Base-by-base conservation (phyloP, 2,797 vertebrate genomes). In the Spatula clypeata region DNA sequence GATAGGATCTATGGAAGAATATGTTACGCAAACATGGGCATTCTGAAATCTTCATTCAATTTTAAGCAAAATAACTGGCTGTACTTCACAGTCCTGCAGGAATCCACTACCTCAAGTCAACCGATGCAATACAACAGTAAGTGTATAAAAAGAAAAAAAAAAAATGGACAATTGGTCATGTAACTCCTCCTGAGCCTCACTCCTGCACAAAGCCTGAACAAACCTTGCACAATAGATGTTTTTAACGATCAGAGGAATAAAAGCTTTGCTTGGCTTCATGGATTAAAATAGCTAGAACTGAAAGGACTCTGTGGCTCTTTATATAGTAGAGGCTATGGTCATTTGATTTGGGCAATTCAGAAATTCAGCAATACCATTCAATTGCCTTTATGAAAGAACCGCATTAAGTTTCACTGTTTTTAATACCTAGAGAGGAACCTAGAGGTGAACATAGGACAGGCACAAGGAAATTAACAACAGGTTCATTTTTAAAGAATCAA, bases 391-490 rank as follows among this genome's bases (percentile, higher is more conserved):
- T 2, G 38, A 62, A 40, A 2, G 32, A 83, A 61, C 23, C 42
- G 40, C 23, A 42, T 16, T 14, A 53, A 64, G 29, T 10, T 79
- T 40, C 36, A 61, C 18, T 26, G 18, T 6, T 23, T 71, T 66
- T 79, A 32, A 1, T 0, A 60, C 13, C 38, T 17, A 27, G 10
- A 77, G 62, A 86, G 80, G 10, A 71, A 74, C 8, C 14, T 55
- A 9, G 2, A 36, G 1, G 1, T 26, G 15, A 70, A 67, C 8
- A 31, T 0, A 60, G 13, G 16, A 54, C 0, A 0, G 16, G 32
- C 40, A 61, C 6, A 55, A 5, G 18, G 29, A 67, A 94, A 73
- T 1, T 57, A 80, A 49, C 4, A 45, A 34, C 5, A 53, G 12
- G 6, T 27, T 83, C n/a, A 45, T 72, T 88, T 72, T 24, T 75